Base-by-base conservation (phyloP, 2,797 vertebrate genomes). In the Trichosurus vulpecula region DNA sequence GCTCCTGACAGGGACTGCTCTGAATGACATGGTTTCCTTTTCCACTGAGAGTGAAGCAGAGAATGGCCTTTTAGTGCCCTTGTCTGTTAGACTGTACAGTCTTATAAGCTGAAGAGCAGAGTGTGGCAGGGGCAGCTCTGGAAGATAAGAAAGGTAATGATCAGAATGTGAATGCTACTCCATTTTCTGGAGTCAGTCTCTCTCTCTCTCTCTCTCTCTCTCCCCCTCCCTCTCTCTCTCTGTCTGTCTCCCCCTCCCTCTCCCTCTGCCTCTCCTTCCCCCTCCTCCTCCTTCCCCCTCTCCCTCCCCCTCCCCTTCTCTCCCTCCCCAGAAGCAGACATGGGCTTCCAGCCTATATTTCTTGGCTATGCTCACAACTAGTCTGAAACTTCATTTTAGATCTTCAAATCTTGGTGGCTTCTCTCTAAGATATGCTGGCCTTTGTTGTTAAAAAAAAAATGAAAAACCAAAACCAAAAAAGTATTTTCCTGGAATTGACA, bases 11-110 rank as follows among this genome's bases (percentile, higher is more conserved):
- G 96, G 96, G 95, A 51, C 98, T 97, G 95, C 55, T 8, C 94
- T 94, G 95, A 98, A 95, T 97, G 96, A 94, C 96, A 95, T 29
- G 54, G 95, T 97, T 98, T 96, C 92, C 89, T 97, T 98, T 98
- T 96, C 94, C 54, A 93, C 92, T 90, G n/a, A 95, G 95, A 96
- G 93, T 87, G 95, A 98, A 98, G 95, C 97, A 94, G 31, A 96
- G 30, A 96, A 51, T 58, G 95, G 93, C 97, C 97, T 98, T 97
- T 98, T 94, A 94, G 92, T 97, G 95, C 95, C 97, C 97, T 98
- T 98, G 92, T 98, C 94, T 96, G 93, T 87, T 97, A 52, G 41
- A 93, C 93, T 95, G 93, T 95, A 92, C 90, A 52, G 96, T 92
- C 41, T 0, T 94, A 55, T 1, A 74, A 94, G 90, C 58, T 61